phyloP scores from a whole-genome alignment of 2,797 vertebrate genomes.

The Amniataba percoides region DNA sequence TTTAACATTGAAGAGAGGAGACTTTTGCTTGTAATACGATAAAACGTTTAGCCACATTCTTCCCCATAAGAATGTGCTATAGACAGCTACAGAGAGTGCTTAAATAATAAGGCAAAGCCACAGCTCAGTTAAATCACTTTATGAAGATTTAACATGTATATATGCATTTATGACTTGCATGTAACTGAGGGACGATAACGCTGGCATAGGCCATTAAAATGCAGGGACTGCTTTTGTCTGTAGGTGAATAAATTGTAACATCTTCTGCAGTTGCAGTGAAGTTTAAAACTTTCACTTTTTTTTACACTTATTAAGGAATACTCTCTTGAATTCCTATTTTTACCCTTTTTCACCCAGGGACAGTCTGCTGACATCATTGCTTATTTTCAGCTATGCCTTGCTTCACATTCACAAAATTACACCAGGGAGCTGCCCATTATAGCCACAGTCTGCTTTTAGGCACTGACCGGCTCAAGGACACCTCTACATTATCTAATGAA shows the following conservation, averaged over 20 bases:
- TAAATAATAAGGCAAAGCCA: neutral
- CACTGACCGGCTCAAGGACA: slow-evolving; percentile 55
- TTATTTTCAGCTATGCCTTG: slow-evolving; percentile 58
- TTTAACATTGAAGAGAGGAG: neutral
- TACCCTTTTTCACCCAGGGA: slow-evolving; percentile 13
- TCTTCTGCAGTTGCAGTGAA: neutral
- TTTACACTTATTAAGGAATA: neutral
- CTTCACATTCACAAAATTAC: slow-evolving; percentile 59
- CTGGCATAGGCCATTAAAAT: no score
- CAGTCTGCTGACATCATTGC: slow-evolving; percentile 27
- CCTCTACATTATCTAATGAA: slow-evolving; percentile 51
- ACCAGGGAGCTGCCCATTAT: slow-evolving; percentile 53
- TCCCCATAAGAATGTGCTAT: no score
- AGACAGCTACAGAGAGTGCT: no score
- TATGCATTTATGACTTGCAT: neutral
- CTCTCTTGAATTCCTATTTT: slow-evolving; percentile 8
- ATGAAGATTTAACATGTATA: neutral
- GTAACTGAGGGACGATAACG: neutral
- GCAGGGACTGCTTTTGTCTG: neutral
- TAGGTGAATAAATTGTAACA: neutral
- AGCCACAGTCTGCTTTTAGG: slow-evolving; percentile 41
- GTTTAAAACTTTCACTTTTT: neutral
- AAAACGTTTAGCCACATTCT: neutral
- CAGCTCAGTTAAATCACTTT: neutral
- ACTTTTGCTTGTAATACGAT: neutral